These are phyloP conservation scores for Cepaea hortensis DNA, from an alignment of 2,888 invertebrate species.

Conservation along the genomic window DNA sequence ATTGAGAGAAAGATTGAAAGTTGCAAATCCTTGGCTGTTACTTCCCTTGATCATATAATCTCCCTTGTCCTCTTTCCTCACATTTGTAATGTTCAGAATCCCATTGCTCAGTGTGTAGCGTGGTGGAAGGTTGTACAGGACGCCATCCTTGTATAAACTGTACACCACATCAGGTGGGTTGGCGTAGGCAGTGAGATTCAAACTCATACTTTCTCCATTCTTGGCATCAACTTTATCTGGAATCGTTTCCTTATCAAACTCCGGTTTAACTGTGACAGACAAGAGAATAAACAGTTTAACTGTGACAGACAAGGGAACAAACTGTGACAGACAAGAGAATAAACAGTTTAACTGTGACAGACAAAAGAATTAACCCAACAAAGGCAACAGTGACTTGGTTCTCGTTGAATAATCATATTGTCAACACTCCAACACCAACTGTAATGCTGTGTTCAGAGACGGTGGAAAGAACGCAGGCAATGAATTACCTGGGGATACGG, in stretches of 20 bases:
- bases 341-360: too few species aligned
- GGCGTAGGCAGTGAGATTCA: conserved; percentile 87
- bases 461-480: too few species aligned
- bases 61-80: conserved; percentile 89
- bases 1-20: conserved; percentile 87
- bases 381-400: too few species aligned
- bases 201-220: conserved; percentile 88
- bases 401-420: too few species aligned
- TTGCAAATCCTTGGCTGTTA: conserved; percentile 90
- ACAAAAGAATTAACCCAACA: too few species aligned
- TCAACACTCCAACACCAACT: too few species aligned
- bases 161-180: conserved; percentile 90
- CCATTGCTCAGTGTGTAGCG: conserved; percentile 79
- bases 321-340: not conserved
- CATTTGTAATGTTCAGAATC: conserved; percentile 88
- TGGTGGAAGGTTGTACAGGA: conserved; percentile 49
- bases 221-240: conserved; percentile 73
- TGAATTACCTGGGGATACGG: too few species aligned
- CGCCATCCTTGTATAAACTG: conserved; percentile 85
- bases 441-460: too few species aligned
- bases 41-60: conserved; percentile 89
- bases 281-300: not conserved
- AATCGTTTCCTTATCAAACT: conserved; percentile 45
- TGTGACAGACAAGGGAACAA: not conserved
- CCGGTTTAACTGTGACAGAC: conserved; percentile 47